These are phyloP conservation scores for Pachydiplax longipennis DNA, from an alignment of 2,888 invertebrate species.

Conservation along the genomic window DNA sequence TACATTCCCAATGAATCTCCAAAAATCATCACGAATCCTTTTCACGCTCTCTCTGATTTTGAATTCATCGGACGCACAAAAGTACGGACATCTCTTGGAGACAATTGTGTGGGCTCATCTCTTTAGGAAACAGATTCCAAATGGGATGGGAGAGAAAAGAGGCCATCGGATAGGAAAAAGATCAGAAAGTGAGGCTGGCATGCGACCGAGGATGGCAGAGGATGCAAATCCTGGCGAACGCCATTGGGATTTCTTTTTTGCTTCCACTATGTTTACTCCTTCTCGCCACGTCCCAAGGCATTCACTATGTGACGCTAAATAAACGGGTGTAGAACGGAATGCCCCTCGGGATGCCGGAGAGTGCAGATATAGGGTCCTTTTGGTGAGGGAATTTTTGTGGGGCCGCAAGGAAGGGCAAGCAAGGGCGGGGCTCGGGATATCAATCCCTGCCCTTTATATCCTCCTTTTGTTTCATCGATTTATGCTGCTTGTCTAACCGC, in stretches of 20 bases:
- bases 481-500: too few relatives aligned
- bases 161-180: too few relatives aligned
- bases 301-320: background rate
- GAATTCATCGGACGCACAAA: too few relatives aligned
- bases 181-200: background rate
- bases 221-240: background rate
- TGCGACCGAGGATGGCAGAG: background rate
- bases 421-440: background rate
- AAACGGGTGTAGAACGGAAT: background rate
- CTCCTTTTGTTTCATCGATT: too few relatives aligned
- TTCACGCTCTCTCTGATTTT: too few relatives aligned
- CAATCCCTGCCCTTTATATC: too few relatives aligned
- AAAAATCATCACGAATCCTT: too few relatives aligned
- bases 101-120: too few relatives aligned
- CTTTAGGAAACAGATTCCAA: background rate
- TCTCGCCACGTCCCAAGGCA: background rate
- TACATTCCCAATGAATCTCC: too few relatives aligned
- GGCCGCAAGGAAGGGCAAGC: background rate
- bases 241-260: background rate
- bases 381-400: background rate
- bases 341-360: background rate
- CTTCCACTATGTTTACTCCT: background rate
- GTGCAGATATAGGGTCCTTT: background rate
- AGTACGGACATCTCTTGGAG: too few relatives aligned
- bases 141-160: background rate